phyloP scores from a whole-genome alignment of 2,888 invertebrate species.

The Xylota segnis region DNA sequence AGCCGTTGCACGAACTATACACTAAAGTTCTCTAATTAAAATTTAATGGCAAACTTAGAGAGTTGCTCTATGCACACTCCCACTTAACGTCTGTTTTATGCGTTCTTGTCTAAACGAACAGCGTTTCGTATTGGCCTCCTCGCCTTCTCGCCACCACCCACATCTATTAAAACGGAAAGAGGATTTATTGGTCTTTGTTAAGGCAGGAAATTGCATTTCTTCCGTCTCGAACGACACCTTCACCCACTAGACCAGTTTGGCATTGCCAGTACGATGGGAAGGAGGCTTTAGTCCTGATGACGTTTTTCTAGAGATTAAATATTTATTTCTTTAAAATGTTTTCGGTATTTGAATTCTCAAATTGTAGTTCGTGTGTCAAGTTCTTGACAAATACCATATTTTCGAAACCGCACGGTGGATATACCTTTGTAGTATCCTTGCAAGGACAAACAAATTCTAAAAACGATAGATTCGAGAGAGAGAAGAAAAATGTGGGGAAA shows the following conservation, averaged over 20 bases:
- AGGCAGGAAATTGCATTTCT: conserved; percentile 66
- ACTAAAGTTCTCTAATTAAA: conserved; percentile 71
- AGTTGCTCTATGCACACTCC: conserved; percentile 52
- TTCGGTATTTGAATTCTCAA: conserved; percentile 22
- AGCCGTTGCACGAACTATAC: conserved; percentile 43
- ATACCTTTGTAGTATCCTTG: neutral
- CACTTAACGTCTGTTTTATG: conserved; percentile 60
- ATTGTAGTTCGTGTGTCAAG: conserved; percentile 53
- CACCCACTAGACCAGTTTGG: neutral
- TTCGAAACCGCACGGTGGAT: neutral
- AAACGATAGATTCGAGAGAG: neutral
- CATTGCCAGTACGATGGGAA: neutral
- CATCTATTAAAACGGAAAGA: conserved; percentile 41
- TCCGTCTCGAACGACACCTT: conserved; percentile 40
- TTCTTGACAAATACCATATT: conserved; percentile 53
- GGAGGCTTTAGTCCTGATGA: conserved; percentile 5
- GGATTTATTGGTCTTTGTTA: conserved; percentile 48
- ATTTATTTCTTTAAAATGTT: conserved; percentile 46
- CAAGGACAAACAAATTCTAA: conserved; percentile 3
- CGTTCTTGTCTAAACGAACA: conserved; percentile 26
- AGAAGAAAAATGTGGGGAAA: conserved; percentile 14
- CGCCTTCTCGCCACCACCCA: neutral
- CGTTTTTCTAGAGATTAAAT: conserved; percentile 45
- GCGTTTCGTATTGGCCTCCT: neutral
- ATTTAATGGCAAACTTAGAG: conserved; percentile 70